Conservation (phyloP, 2,888 invertebrate genomes). For the Drosophila borealis region DNA sequence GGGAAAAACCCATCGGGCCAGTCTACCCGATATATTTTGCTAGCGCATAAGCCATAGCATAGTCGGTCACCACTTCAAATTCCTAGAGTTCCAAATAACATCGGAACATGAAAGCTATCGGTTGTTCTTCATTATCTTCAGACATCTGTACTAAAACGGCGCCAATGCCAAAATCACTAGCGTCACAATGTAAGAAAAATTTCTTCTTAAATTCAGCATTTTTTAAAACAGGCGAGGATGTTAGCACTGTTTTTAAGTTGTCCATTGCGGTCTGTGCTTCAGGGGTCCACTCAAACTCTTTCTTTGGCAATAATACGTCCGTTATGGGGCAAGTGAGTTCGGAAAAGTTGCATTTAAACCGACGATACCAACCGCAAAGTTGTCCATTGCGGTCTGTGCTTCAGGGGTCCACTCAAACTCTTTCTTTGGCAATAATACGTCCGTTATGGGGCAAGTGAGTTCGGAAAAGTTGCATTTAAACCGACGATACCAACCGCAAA, state of each 20-base stretch:
- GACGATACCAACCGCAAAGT: not conserved
- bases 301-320: no score
- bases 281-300: no score
- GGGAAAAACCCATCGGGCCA: not conserved
- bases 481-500: no score
- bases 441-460: no score
- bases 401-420: not conserved
- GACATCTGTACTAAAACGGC: conserved; percentile 11
- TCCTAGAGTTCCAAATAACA: no score
- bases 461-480: no score
- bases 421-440: no score
- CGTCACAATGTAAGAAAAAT: conserved; percentile 1
- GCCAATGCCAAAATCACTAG: conserved; percentile 9
- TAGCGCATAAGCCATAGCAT: conserved; percentile 14
- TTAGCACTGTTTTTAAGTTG: conserved; percentile 2
- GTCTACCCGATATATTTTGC: no score
- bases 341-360: no score
- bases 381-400: conserved; percentile 7
- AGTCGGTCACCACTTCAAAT: no score
- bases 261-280: conserved; percentile 9
- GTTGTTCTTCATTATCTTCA: not conserved
- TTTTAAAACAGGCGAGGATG: conserved; percentile 1
- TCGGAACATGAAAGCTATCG: not conserved
- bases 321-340: no score
- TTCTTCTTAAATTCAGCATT: conserved; percentile 13